Base-by-base conservation (phyloP, 1,140 invertebrate species). In the Neuroterus valhalla region DNA sequence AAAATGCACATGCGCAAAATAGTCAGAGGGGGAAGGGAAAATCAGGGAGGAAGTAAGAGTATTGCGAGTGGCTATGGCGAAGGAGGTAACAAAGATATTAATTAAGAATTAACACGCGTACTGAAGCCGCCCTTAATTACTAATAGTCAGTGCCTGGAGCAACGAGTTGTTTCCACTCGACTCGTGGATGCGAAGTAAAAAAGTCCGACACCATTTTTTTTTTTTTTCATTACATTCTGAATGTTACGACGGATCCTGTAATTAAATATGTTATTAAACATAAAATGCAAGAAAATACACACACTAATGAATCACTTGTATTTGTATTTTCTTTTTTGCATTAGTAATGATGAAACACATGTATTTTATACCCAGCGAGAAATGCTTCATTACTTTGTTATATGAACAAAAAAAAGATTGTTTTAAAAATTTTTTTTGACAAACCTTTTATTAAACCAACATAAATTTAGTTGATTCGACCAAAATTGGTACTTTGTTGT, bases 71-170 rank as follows among this genome's bases (percentile, higher is more conserved):
- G 76, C 76, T 67, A 77, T 75, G 76, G 55, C 76, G 77, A 72
- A 83, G 81, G 74, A 81, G 68, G 44, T 68, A 78, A 85, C 78
- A 86, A 86, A 84, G 82, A 87, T 86, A 88, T 88, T 87, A 87
- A 87, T 88, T 87, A 87, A 84, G 81, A 85, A 87, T 88, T 86
- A 87, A 86, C 82, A 86, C 77, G 81, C 82, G 78, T 85, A 75
- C 72, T 74, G 75, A 85, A 82, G 82, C 70, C 77, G 79, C 71
- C 80, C 80, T 86, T 87, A 87, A 87, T 88, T 88, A 87, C 82
- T 85, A 86, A 84, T 81, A 81, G 80, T 80, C 81, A 83, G 77
- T 77, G 82, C 79, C 80, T 82, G 77, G 77, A 81, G 80, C 81
- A 78, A 79, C 82, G 75, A 70, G 72, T 74, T 72, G 72, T 74